Conservation (phyloP, 1,140 invertebrate species). For the Argopecten irradians region DNA sequence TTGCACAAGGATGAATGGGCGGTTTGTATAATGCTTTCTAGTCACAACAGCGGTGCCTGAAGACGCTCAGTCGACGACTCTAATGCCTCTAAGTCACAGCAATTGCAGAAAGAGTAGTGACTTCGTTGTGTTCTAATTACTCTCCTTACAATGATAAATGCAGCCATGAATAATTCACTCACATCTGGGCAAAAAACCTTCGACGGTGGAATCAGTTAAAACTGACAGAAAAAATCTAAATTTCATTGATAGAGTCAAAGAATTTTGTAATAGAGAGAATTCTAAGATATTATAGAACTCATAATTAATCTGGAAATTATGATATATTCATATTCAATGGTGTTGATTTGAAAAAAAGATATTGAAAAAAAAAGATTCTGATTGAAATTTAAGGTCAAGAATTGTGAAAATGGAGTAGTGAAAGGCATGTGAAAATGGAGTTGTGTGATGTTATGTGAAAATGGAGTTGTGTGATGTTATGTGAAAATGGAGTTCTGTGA, state of each 20-base stretch:
- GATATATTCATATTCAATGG: too few relatives aligned
- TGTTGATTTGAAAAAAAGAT: too few relatives aligned
- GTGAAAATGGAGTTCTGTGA: too few relatives aligned
- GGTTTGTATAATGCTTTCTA: background rate
- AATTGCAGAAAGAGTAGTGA: background rate
- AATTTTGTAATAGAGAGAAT: too few relatives aligned
- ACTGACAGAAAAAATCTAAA: background rate
- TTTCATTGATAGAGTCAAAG: background rate
- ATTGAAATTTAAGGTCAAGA: too few relatives aligned
- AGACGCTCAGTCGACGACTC: background rate
- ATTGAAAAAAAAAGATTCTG: too few relatives aligned
- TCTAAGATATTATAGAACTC: too few relatives aligned
- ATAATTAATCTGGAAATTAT: too few relatives aligned
- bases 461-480: too few relatives aligned
- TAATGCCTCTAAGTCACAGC: slow-evolving; percentile 21
- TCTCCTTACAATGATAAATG: background rate
- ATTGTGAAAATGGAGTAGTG: too few relatives aligned
- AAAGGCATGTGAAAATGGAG: too few relatives aligned
- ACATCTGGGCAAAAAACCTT: background rate
- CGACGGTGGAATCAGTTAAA: background rate
- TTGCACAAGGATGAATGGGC: background rate
- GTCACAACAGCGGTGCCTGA: background rate
- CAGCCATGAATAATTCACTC: slow-evolving; percentile 7
- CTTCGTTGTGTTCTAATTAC: background rate
- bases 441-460: too few relatives aligned